phyloP scores from a whole-genome alignment of 92 coral and sea anemone species.

The Blastomussa wellsi region DNA sequence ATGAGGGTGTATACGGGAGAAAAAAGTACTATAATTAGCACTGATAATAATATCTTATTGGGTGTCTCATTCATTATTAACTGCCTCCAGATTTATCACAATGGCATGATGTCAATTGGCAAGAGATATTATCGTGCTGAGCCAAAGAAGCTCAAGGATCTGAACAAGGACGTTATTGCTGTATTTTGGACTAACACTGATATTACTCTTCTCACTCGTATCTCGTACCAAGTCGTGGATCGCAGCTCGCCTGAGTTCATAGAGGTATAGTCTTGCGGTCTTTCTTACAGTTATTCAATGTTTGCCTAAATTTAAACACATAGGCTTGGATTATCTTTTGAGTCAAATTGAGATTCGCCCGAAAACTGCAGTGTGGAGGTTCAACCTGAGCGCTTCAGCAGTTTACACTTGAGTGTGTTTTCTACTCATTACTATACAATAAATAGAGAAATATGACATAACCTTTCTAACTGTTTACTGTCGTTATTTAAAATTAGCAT shows the following conservation, averaged over 20 bases:
- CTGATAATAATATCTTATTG: neutral
- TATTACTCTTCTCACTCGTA: neutral
- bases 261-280: slow-evolving; percentile 8
- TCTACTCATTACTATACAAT: no score
- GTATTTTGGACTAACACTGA: slow-evolving; percentile 60
- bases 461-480: no score
- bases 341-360: no score
- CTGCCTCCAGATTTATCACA: slow-evolving; percentile 41
- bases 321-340: no score
- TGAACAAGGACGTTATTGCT: slow-evolving; percentile 34
- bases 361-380: no score
- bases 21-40: neutral
- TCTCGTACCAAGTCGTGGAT: slow-evolving; percentile 36
- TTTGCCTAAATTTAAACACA: neutral
- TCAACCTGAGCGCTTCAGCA: no score
- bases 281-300: neutral
- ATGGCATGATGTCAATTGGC: slow-evolving; percentile 57
- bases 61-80: neutral
- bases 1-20: neutral
- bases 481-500: no score
- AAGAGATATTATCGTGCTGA: slow-evolving; percentile 26
- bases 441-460: no score
- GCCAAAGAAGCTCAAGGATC: slow-evolving; percentile 29
- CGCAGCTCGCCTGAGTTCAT: slow-evolving; percentile 33
- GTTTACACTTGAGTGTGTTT: no score